phyloP scores from a whole-genome alignment of 1,140 invertebrate species.

The Psilanteris sp. region DNA sequence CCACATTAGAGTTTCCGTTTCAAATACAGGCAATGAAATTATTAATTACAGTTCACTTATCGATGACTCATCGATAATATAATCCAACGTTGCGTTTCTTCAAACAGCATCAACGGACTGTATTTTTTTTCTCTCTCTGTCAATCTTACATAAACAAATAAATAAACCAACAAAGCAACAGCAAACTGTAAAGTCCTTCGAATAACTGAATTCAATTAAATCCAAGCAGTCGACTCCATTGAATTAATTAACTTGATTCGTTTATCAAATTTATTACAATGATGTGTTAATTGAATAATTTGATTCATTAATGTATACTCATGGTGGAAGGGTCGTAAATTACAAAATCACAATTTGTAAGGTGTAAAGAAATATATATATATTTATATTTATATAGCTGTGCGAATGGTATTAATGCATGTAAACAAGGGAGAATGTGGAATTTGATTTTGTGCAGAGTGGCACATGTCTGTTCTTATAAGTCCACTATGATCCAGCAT shows the following conservation, averaged over 20 bases:
- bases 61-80: constrained; percentile 33
- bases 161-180: not conserved
- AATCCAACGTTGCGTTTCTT: not conserved
- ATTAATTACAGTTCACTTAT: constrained; percentile 37
- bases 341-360: too few relatives aligned
- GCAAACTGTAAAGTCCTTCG: too few relatives aligned
- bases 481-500: constrained; percentile 24
- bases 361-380: too few relatives aligned
- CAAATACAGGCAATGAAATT: constrained; percentile 36
- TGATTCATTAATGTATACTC: too few relatives aligned
- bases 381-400: too few relatives aligned
- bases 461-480: constrained; percentile 34
- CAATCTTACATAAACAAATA: not conserved
- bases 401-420: not conserved
- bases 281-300: too few relatives aligned
- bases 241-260: too few relatives aligned
- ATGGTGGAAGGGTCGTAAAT: too few relatives aligned
- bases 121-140: not conserved
- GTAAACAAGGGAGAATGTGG: constrained; percentile 25
- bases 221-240: too few relatives aligned
- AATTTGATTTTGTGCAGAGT: constrained; percentile 1
- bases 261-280: too few relatives aligned
- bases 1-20: constrained; percentile 23
- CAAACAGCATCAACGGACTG: not conserved
- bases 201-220: too few relatives aligned